Evolutionary conservation across 2,113 vertebrate genomes (phyloP).

Genomic region (Oreotragus oreotragus): DNA sequence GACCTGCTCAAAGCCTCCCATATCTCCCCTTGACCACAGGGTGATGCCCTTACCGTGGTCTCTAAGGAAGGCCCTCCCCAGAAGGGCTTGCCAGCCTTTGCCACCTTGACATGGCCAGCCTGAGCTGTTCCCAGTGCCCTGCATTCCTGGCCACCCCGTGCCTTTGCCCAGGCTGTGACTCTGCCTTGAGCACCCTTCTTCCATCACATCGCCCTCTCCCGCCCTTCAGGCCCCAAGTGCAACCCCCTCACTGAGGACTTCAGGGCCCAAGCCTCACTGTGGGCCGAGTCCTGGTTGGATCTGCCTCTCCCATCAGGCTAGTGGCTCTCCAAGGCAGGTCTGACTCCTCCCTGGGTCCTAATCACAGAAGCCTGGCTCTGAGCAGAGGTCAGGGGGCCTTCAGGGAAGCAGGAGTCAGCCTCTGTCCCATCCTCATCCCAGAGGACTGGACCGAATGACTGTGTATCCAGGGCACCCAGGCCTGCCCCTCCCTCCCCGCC

Average conservation of each 20-base stretch:
- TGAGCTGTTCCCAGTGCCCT: neutral
- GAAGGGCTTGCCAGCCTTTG: neutral
- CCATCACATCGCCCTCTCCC: neutral
- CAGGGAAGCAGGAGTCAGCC: neutral
- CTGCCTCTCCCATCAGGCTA: neutral
- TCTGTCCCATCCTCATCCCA: neutral
- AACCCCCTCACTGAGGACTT: neutral
- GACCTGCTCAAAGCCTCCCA: neutral
- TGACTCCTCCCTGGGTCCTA: neutral
- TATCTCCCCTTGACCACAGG: too few species aligned
- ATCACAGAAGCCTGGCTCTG: neutral
- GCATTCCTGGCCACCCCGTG: accelerated
- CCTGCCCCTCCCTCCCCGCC: neutral
- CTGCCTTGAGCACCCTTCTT: neutral
- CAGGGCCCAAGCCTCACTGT: neutral
- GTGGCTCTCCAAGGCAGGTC: neutral
- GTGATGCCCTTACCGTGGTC: neutral
- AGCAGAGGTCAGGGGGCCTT: neutral
- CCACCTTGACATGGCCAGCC: neutral
- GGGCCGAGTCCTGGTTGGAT: too few species aligned
- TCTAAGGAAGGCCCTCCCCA: neutral
- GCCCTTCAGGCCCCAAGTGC: neutral
- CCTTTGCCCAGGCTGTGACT: neutral
- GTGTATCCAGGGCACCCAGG: neutral
- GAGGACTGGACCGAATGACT: neutral